These are phyloP conservation scores for Phasianus colchicus DNA, from an alignment of 2,113 vertebrate genomes.

Conservation along the genomic window DNA sequence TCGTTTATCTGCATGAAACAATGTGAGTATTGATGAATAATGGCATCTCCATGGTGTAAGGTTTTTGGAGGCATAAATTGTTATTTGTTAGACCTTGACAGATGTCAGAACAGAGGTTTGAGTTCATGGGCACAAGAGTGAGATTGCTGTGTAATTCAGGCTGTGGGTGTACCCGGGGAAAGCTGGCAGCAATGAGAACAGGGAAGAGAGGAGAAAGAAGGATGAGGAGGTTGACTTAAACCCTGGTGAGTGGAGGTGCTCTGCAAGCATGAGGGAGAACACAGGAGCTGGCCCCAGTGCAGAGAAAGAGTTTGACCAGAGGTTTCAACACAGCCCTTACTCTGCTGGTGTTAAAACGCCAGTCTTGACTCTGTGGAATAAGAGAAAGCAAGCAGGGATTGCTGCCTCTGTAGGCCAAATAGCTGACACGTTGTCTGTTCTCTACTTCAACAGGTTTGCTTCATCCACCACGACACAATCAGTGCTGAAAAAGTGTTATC, in stretches of 20 bases:
- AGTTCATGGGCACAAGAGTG: not conserved
- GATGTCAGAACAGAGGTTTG: not conserved
- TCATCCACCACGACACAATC: not conserved
- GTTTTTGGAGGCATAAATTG: not conserved
- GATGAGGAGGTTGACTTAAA: not conserved
- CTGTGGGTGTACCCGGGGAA: not conserved
- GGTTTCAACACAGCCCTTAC: not conserved
- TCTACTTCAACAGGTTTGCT: not conserved
- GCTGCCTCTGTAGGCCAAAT: not conserved
- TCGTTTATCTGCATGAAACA: not conserved
- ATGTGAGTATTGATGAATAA: not conserved
- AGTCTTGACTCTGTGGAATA: not conserved
- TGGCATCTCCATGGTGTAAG: not conserved
- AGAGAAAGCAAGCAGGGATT: accelerated
- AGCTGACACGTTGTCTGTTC: not conserved
- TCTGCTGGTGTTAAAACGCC: not conserved
- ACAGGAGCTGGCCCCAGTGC: not conserved
- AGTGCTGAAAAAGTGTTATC: not conserved
- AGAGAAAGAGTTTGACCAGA: not conserved
- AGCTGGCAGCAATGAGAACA: not conserved
- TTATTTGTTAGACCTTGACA: constrained; percentile 7
- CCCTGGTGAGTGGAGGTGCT: accelerated
- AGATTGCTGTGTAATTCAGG: not conserved
- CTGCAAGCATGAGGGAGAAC: not conserved
- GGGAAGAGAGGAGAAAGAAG: not conserved